A percentile compares a stretch with the other conserved stretches of the same genome.
phyloP scores from a whole-genome alignment of 1,140 invertebrate genomes.

The Hylaeus volcanicus region DNA sequence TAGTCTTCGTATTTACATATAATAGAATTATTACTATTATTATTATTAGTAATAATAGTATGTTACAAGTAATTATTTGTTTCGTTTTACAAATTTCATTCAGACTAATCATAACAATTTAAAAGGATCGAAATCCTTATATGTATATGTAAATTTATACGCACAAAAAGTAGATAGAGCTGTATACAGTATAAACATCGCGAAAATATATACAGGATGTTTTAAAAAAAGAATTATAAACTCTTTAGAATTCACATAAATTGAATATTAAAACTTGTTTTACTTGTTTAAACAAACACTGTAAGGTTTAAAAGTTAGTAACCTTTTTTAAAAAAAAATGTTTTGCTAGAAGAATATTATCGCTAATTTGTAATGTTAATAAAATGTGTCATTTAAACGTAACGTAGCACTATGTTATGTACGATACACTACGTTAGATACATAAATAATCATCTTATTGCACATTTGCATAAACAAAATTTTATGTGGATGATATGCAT shows the following conservation, averaged over 20 bases:
- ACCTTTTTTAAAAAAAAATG: constrained; percentile 12
- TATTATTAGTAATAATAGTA: background rate
- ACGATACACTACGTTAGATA: background rate
- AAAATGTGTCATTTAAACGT: constrained; percentile 9
- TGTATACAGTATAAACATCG: constrained; percentile 43
- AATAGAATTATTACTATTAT: background rate
- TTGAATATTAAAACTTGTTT: no score
- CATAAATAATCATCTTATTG: constrained; percentile 5
- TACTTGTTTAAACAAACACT: no score
- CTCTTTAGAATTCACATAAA: no score
- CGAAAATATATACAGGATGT: constrained; percentile 33
- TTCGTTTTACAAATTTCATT: background rate
- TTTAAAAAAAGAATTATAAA: no score
- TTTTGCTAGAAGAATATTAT: constrained; percentile 22
- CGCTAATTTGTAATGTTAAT: constrained; percentile 7
- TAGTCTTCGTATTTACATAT: background rate
- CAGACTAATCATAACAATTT: constrained; percentile 11
- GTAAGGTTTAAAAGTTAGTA: no score
- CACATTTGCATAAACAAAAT: background rate
- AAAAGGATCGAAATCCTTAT: constrained; percentile 31
- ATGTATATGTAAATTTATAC: constrained; percentile 51
- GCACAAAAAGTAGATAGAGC: constrained; percentile 36
- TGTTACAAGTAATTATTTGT: background rate
- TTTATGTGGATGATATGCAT: background rate
- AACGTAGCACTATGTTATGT: background rate